Conservation (phyloP, 2,113 vertebrate species). For the Orientallactaga bullata region DNA sequence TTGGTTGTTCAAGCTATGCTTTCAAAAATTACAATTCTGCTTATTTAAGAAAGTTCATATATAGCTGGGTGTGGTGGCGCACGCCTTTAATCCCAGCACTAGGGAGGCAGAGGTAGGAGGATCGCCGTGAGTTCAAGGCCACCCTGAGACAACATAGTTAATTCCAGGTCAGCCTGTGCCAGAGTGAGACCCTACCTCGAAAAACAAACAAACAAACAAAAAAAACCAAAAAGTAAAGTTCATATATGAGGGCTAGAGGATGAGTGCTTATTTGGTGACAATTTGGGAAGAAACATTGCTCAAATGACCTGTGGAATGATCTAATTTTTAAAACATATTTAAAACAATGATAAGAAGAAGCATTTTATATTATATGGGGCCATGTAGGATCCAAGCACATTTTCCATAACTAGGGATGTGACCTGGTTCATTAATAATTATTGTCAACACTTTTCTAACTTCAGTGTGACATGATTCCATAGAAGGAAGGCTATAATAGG, state of each 20-base stretch:
- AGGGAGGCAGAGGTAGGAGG: too few species aligned
- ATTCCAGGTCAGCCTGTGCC: too few species aligned
- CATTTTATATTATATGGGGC: background rate
- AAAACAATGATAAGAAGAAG: background rate
- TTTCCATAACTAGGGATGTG: background rate
- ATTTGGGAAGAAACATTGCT: slow-evolving; percentile 22
- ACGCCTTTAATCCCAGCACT: too few species aligned
- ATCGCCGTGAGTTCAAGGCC: too few species aligned
- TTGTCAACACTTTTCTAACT: background rate
- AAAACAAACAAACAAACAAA: too few species aligned
- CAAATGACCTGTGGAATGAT: slow-evolving; percentile 24
- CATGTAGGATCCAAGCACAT: background rate
- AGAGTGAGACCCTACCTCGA: too few species aligned
- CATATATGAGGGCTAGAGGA: background rate
- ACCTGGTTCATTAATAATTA: background rate
- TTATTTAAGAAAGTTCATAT: slow-evolving; percentile 39
- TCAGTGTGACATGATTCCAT: background rate
- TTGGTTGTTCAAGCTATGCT: slow-evolving; percentile 4
- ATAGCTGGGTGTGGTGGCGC: too few species aligned
- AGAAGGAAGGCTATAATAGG: background rate
- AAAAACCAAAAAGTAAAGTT: too few species aligned
- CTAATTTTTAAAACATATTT: background rate
- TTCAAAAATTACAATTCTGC: slow-evolving; percentile 30
- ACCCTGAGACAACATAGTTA: too few species aligned
- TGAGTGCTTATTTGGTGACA: slow-evolving; percentile 39